These are phyloP conservation scores for Papilio glaucus DNA, from an alignment of 1,140 invertebrate genomes.

Conservation along the genomic window DNA sequence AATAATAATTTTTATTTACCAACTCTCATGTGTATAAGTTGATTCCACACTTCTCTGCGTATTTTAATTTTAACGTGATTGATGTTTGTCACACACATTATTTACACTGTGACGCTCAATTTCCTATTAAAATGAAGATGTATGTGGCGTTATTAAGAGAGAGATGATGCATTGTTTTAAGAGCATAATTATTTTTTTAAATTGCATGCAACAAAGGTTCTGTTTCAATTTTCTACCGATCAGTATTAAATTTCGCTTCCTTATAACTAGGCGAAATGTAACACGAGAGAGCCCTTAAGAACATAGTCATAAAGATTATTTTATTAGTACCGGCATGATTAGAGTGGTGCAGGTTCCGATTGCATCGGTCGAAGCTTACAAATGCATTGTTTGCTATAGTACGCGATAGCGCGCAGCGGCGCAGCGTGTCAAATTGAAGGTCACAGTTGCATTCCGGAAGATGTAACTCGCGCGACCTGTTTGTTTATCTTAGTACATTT, in stretches of 20 bases:
- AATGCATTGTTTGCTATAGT: conserved; percentile 59
- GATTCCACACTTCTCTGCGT: too few species aligned
- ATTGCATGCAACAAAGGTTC: conserved; percentile 24
- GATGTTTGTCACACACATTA: too few species aligned
- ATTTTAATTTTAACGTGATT: too few species aligned
- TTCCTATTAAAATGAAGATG: too few species aligned
- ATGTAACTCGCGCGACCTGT: conserved; percentile 47
- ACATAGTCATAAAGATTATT: conserved; percentile 49
- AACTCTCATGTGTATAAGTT: too few species aligned
- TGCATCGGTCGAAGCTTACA: conserved; percentile 67
- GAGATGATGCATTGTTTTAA: neutral
- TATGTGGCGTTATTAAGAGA: too few species aligned
- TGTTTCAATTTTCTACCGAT: conserved; percentile 57
- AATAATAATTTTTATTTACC: too few species aligned
- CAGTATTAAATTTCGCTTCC: conserved; percentile 62
- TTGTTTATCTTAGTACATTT: conserved; percentile 29
- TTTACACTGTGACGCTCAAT: too few species aligned
- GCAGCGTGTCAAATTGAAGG: conserved; percentile 64
- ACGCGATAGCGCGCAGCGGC: conserved; percentile 50
- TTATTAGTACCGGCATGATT: conserved; percentile 40
- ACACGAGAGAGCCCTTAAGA: conserved; percentile 45
- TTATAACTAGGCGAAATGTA: conserved; percentile 52
- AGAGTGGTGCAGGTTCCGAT: conserved; percentile 63
- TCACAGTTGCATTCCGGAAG: conserved; percentile 59
- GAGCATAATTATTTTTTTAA: conserved; percentile 2